These are phyloP conservation scores for Variabilichromis moorii DNA, from an alignment of 2,113 vertebrate genomes.

Conservation along the genomic window DNA sequence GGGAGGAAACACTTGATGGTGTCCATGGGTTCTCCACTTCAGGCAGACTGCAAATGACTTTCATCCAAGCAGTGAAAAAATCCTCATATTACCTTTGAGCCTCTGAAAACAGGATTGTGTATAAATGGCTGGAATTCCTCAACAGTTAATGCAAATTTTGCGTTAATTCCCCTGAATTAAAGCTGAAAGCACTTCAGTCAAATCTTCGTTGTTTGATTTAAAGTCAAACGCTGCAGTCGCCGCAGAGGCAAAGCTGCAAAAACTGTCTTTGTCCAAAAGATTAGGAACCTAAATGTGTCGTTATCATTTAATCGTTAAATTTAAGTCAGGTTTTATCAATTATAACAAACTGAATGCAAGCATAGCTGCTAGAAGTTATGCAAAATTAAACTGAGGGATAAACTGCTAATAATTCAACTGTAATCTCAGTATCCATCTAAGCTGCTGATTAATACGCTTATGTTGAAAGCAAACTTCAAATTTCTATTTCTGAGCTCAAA, in stretches of 20 bases:
- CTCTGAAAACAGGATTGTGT: background rate
- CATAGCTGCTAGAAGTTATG: background rate
- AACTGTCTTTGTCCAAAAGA: background rate
- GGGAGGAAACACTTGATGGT: background rate
- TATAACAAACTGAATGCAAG: background rate
- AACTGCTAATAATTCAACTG: background rate
- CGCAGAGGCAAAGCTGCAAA: background rate
- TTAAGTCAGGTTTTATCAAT: background rate
- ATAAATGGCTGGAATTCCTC: background rate
- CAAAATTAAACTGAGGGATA: background rate
- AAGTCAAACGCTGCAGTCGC: rapidly evolving
- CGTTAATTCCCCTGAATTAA: background rate
- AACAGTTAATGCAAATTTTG: background rate
- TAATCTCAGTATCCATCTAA: background rate
- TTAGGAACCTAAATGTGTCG: background rate
- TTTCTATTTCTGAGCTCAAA: background rate
- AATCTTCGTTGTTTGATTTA: rapidly evolving
- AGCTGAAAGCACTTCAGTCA: background rate
- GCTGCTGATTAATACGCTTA: background rate
- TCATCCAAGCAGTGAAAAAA: background rate
- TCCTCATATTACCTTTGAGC: background rate
- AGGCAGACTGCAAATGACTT: background rate
- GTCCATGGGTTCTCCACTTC: background rate
- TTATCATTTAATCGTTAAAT: background rate
- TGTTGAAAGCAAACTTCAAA: background rate